Percentiles rank a stretch among this genome's conserved stretches.
Evolutionary conservation across 2,888 invertebrate species (phyloP).

Genomic region (Orgyia antiqua): DNA sequence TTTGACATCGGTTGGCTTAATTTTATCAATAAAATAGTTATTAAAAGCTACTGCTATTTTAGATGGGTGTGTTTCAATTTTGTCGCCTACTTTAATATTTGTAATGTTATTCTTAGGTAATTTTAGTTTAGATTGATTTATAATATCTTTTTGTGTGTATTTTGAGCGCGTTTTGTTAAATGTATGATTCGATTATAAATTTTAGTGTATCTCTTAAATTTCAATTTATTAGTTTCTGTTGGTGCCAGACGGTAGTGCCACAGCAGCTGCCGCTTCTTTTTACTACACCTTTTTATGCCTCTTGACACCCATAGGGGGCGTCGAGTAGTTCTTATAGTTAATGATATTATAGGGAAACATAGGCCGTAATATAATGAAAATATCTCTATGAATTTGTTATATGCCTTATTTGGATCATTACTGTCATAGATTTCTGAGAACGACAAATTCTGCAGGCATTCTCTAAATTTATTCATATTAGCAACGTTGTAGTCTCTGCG

Average conservation of each 20-base stretch:
- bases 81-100: not conserved
- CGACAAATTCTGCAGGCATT: not conserved
- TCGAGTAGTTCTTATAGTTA: not conserved
- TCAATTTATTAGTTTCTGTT: not conserved
- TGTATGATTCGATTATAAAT: not conserved
- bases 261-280: not conserved
- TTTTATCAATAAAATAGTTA: not conserved
- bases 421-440: not conserved
- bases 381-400: not conserved
- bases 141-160: not conserved
- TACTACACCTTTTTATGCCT: not conserved
- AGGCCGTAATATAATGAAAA: not conserved
- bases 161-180: not conserved
- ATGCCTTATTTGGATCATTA: not conserved
- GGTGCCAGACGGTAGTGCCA: not conserved
- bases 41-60: not conserved
- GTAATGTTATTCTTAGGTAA: not conserved
- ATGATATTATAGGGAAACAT: not conserved
- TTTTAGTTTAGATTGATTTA: not conserved
- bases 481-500: not conserved
- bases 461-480: conserved; percentile 1
- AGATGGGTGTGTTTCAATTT: not conserved
- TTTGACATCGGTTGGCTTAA: not conserved
- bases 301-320: not conserved
- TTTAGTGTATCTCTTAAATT: not conserved